Percentiles rank a stretch among this genome's conserved stretches.
phyloP scores from a whole-genome alignment of 92 coral and sea anemone species.

The Actinernus sp. region DNA sequence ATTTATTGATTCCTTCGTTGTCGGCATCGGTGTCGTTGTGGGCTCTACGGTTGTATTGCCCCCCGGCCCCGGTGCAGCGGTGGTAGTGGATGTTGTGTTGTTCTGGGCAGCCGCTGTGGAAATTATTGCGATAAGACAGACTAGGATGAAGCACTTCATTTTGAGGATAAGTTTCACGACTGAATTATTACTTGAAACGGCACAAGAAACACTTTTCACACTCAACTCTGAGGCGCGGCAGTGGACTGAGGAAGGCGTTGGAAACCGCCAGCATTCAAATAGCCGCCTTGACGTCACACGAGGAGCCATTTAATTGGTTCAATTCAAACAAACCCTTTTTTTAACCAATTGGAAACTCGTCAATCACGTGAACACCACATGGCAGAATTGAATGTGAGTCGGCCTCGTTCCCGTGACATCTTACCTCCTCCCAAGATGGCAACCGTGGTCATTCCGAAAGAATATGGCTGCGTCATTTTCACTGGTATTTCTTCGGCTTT shows the following conservation, averaged over 20 bases:
- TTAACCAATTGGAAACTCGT: conserved; percentile 24
- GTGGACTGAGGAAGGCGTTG: conserved; percentile 37
- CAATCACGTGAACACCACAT: conserved; percentile 48
- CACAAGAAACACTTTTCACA: background rate
- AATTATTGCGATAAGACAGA: conserved; percentile 24
- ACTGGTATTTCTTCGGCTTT: conserved; percentile 91
- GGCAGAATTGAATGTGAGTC: background rate
- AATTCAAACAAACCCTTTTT: background rate
- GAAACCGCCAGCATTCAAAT: conserved; percentile 62
- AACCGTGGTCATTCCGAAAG: conserved; percentile 61
- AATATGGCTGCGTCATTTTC: conserved; percentile 90
- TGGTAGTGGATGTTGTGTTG: background rate
- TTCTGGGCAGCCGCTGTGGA: conserved; percentile 1
- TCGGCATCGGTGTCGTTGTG: background rate
- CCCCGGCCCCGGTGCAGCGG: background rate
- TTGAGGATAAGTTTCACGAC: background rate
- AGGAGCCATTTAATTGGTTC: background rate
- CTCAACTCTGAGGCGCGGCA: conserved; percentile 1
- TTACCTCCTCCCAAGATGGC: conserved; percentile 60
- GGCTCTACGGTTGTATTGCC: too few species aligned
- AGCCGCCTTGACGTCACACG: conserved; percentile 43
- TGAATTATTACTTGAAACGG: too few species aligned
- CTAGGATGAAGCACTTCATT: conserved; percentile 41
- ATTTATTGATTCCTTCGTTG: background rate
- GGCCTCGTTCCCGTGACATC: background rate